Percentiles rank a stretch among this genome's conserved stretches.
phyloP scores from a whole-genome alignment of 2,888 invertebrate genomes.

The Spilosoma lubricipeda region DNA sequence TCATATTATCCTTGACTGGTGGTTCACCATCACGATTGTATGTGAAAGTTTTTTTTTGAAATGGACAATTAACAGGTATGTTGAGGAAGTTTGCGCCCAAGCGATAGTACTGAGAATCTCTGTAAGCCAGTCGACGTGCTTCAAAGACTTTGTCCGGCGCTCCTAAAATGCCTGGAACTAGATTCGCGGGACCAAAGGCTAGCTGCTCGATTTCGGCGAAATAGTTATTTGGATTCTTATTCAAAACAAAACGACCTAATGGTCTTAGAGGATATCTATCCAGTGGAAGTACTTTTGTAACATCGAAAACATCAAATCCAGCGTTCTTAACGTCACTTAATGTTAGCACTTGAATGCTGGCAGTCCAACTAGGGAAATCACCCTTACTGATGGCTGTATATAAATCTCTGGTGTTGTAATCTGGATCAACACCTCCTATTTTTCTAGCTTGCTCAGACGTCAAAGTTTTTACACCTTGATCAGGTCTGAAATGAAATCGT shows the following conservation, averaged over 20 bases:
- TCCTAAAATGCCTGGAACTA: constrained; percentile 95
- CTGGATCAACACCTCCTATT: constrained; percentile 91
- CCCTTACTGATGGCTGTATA: constrained; percentile 93
- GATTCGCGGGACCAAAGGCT: constrained; percentile 94
- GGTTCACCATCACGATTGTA: constrained; percentile 95
- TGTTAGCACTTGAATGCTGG: constrained; percentile 94
- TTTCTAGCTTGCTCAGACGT: constrained; percentile 87
- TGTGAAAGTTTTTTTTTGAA: constrained; percentile 87
- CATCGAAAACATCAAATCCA: constrained; percentile 95
- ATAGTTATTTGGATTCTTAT: constrained; percentile 95
- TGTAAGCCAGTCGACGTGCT: constrained; percentile 93
- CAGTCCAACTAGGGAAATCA: constrained; percentile 91
- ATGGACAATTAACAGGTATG: constrained; percentile 97
- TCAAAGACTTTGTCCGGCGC: constrained; percentile 96
- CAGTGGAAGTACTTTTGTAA: constrained; percentile 94
- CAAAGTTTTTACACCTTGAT: constrained; percentile 94
- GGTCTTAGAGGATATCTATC: constrained; percentile 92
- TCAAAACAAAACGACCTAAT: constrained; percentile 93
- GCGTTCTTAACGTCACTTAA: constrained; percentile 91
- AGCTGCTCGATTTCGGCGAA: constrained; percentile 96
- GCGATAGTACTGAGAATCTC: constrained; percentile 94
- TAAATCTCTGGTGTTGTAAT: constrained; percentile 94
- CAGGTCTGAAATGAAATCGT: constrained; percentile 95
- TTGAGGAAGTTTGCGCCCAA: constrained; percentile 96
- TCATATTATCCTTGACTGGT: constrained; percentile 91